Percentiles rank a stretch among this genome's conserved stretches.
Conservation (phyloP, 2,797 vertebrate species). For the Fratercula arctica region DNA sequence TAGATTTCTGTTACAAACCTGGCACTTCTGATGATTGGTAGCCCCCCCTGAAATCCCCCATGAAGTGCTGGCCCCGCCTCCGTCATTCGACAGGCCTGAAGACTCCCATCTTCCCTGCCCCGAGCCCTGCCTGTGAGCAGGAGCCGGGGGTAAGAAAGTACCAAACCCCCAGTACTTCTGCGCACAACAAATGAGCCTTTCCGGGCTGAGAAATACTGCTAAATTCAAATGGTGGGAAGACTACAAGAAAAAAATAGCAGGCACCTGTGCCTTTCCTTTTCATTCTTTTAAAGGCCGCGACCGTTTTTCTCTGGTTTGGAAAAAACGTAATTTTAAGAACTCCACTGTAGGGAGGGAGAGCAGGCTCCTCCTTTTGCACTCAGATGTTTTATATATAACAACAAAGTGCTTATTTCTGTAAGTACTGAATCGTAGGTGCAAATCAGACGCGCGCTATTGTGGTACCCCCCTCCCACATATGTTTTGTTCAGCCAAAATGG, state of each 20-base stretch:
- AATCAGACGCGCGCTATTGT: neutral
- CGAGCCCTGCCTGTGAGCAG: accelerated
- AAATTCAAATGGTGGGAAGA: neutral
- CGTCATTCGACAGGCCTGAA: neutral
- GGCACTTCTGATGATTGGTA: neutral
- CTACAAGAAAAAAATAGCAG: neutral
- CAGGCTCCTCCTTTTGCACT: neutral
- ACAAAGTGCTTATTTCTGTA: neutral
- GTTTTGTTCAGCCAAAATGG: neutral
- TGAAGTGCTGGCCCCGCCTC: neutral
- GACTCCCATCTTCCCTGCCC: neutral
- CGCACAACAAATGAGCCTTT: no score
- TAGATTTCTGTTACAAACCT: neutral
- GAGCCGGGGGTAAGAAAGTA: neutral
- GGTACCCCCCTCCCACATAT: accelerated
- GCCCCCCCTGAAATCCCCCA: neutral
- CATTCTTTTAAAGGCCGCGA: neutral
- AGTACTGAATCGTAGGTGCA: neutral
- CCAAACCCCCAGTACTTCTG: neutral
- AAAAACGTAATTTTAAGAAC: neutral
- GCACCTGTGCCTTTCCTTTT: neutral
- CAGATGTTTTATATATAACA: accelerated
- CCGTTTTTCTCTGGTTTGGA: neutral
- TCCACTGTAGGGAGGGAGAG: neutral
- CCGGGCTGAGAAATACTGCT: neutral